Base-by-base conservation (phyloP, 2,888 invertebrate genomes). In the Caenorhabditis becei region DNA sequence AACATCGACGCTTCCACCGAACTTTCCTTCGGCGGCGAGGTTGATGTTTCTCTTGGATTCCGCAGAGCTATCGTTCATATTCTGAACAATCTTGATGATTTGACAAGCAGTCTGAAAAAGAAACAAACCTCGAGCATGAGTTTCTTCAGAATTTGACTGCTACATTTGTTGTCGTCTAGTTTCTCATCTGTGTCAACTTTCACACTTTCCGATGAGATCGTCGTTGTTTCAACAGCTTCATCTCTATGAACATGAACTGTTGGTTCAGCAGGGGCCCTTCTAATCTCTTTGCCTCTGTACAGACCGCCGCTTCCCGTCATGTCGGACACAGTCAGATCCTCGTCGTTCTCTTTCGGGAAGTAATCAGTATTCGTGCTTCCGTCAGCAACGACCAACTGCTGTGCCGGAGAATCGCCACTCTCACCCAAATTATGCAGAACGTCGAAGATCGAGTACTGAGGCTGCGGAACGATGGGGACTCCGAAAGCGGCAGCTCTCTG, bases 1-100 rank as follows among this genome's bases (percentile, higher is more conserved):
- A 41, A 90, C 90, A 63, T 90, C 90, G 23, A 90, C 87, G 67
- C 82, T 84, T 23, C 88, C 88, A 23, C 89, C 88, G 61, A 90
- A 84, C 32, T 86, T 83, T 0, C 65, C 80, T 63, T 87, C 87
- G 2, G 87, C 87, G 0, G 83, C 84, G 10, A 51, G 62, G 69
- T 86, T 87, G 44, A 89, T 86, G 26, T 80, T 82, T 47, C 86
- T 85, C 66, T 89, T 89, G 2, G 89, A 86, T 28, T 87, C 84
- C 3, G 89, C 81, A 4, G 89, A 87, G 37, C 84, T 89, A 47
- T 88, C 86, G 51, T 65, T 81, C 54, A 89, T 89, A 54, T 88
- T 85, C 89, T 89, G 75, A 62, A 89, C 81, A 49, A 14, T 11
- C 53, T n/a, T n/a, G n/a, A n/a, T n/a, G n/a, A n/a, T n/a, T n/a